A percentile compares a stretch with the other conserved stretches of the same genome.
Conservation (phyloP, 2,888 invertebrate species). For the Apotomis turbidana region DNA sequence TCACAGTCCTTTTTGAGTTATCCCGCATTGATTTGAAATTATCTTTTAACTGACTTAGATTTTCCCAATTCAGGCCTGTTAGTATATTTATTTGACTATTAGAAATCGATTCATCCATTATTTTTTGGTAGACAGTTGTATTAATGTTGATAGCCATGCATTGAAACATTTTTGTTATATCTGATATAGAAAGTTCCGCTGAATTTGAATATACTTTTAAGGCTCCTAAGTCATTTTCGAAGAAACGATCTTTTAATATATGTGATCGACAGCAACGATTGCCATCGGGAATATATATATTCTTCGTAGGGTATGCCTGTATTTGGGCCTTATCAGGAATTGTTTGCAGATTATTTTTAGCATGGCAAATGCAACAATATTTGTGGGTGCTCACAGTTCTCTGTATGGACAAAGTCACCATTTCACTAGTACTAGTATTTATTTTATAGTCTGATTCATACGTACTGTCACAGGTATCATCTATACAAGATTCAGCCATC, state of each 20-base stretch:
- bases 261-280: slow-evolving; percentile 27
- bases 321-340: slow-evolving; percentile 1
- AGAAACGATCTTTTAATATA: slow-evolving; percentile 16
- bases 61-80: slow-evolving; percentile 17
- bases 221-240: slow-evolving; percentile 16
- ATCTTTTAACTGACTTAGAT: slow-evolving; percentile 12
- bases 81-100: slow-evolving; percentile 12
- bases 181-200: slow-evolving; percentile 15
- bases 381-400: slow-evolving; percentile 1
- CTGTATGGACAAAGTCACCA: slow-evolving; percentile 2
- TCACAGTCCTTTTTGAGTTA: slow-evolving; percentile 17
- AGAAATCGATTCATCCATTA: slow-evolving; percentile 18
- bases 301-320: neutral
- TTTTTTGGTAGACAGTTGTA: slow-evolving; percentile 11
- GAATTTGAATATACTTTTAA: slow-evolving; percentile 22
- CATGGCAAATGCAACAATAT: slow-evolving; percentile 1
- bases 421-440: slow-evolving; percentile 1
- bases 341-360: slow-evolving; percentile 1
- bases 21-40: slow-evolving; percentile 18
- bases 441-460: too few species aligned
- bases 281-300: slow-evolving; percentile 10
- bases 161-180: slow-evolving; percentile 20
- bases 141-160: slow-evolving; percentile 15
- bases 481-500: too few species aligned
- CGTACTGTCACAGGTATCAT: too few species aligned